Conservation (phyloP, 2,797 vertebrate species). For the Ficedula albicollis region DNA sequence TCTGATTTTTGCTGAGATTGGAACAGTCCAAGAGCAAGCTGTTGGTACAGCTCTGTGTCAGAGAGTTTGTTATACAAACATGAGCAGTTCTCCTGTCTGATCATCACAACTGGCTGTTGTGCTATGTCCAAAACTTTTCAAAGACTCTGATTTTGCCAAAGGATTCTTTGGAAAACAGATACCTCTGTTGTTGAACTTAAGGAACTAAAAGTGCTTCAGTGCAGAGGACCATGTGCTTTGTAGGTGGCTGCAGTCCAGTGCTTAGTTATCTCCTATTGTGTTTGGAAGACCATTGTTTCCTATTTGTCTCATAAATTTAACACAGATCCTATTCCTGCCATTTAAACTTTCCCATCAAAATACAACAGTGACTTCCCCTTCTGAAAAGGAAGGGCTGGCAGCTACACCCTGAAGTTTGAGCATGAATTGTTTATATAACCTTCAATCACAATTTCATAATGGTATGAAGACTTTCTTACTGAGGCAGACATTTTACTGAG, state of each 20-base stretch:
- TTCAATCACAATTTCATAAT: conserved; percentile 54
- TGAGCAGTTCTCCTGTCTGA: neutral
- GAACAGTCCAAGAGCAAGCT: neutral
- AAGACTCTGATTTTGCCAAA: neutral
- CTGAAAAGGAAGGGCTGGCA: conserved; percentile 65
- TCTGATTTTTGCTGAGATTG: neutral
- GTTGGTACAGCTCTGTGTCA: neutral
- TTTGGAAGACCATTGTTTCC: conserved; percentile 68
- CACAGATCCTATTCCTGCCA: conserved; percentile 58
- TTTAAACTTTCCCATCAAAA: conserved; percentile 61
- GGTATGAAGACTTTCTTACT: conserved; percentile 28
- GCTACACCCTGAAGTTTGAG: conserved; percentile 62
- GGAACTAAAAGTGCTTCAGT: neutral
- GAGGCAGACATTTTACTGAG: conserved; percentile 36
- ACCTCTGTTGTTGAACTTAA: neutral
- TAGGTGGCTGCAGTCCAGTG: conserved; percentile 20
- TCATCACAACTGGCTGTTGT: neutral
- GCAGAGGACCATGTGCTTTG: neutral
- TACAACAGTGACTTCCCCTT: conserved; percentile 65
- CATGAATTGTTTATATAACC: conserved; percentile 68
- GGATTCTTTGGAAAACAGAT: neutral
- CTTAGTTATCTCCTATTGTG: conserved; percentile 64
- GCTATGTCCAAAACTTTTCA: neutral
- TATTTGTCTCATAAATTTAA: conserved; percentile 66
- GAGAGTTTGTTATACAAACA: neutral